Evolutionary conservation across 2,888 invertebrate species (phyloP).

Genomic region (Ormyrus nitidulus): DNA sequence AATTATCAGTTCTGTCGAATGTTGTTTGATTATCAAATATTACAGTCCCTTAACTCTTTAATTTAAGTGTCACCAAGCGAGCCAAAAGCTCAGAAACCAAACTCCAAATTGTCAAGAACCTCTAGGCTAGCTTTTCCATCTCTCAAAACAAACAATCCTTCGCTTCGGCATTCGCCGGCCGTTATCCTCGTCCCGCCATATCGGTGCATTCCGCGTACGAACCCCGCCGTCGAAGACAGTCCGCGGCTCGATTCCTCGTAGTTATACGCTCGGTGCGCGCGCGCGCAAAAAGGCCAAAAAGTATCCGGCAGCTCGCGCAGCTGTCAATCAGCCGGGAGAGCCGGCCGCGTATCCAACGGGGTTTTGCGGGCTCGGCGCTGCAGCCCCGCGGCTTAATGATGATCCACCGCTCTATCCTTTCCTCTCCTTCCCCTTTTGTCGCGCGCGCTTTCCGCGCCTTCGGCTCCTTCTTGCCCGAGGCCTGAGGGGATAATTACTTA

Average conservation of each 20-base stretch:
- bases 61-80: no score
- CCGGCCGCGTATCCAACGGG: no score
- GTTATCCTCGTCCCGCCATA: conserved; percentile 37
- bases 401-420: conserved; percentile 71
- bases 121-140: conserved; percentile 32
- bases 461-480: background rate
- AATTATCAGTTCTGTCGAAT: no score
- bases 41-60: no score
- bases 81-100: no score
- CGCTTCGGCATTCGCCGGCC: conserved; percentile 36
- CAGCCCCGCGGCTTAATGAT: conserved; percentile 69
- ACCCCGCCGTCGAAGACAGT: background rate
- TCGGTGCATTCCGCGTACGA: conserved; percentile 33
- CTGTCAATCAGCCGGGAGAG: conserved; percentile 69
- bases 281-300: background rate
- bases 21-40: no score
- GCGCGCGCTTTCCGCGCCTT: no score
- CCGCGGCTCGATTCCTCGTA: conserved; percentile 32
- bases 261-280: conserved; percentile 68
- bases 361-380: conserved; percentile 68
- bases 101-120: no score
- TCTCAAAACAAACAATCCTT: conserved; percentile 16
- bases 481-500: conserved; percentile 38
- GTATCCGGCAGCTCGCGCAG: conserved; percentile 57
- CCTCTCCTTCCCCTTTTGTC: background rate